Base-by-base conservation (phyloP, 2,113 vertebrate genomes). In the Neoarius graeffei region DNA sequence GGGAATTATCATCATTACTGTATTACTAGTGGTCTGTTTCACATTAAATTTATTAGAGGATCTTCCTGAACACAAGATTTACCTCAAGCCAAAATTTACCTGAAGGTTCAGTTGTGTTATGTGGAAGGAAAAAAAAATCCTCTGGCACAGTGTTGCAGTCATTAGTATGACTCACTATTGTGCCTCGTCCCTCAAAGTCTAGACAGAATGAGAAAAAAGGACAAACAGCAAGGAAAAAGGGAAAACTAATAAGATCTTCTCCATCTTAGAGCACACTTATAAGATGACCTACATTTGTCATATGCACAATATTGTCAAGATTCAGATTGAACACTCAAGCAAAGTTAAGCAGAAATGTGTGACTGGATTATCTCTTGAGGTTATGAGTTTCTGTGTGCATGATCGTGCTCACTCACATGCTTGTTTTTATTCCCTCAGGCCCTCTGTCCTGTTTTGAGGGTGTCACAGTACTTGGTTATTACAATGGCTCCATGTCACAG, bases 401-500 rank as follows among this genome's bases (percentile, higher is more conserved):
- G 19, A 9, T 25, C 23, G 20, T 83, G 7, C 52, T 15, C 30
- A 50, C 20, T 62, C 17, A 7, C 5, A 60, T 30, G 13, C 20
- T n/a, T 92, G 56, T 42, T 88, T 4, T 71, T 48, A 81, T 25
- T 25, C 89, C 86, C 82, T 71, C 90, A 97, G 96, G 1, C 0
- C 92, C 91, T 66, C 87, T 89, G 6, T 83, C 91, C 56, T 97
- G 96, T 86, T 92, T 90, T 52, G 92, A 93, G 17, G 91, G 92
- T 30, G 89, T 94, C 0, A 91, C 91, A 10, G 85, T 93, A 15
- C 93, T 94, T 7, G 95, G 96, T 0, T 96, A 94, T 84, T 97
- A 97, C 90, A 96, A 95, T 0, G 96, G 96, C 71, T 95, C 95
- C 0, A 93, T 97, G 77, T 93, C 95, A 0, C 91, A 94, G 91